These are phyloP conservation scores for Zonotrichia leucophrys DNA, from an alignment of 2,113 vertebrate species.

Conservation along the genomic window DNA sequence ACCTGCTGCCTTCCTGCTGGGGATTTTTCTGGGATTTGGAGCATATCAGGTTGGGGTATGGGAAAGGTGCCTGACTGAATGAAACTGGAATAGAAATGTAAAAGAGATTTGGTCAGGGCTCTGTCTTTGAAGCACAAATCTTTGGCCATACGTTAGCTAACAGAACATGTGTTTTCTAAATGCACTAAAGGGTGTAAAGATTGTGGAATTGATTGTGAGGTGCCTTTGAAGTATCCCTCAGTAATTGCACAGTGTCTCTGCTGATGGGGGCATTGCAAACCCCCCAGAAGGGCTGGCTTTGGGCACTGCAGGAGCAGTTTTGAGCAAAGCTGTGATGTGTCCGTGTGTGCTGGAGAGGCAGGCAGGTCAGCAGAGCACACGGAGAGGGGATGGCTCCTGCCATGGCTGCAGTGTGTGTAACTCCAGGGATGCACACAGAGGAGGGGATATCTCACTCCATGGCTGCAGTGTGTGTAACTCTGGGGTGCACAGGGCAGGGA, in stretches of 20 bases:
- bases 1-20: neutral
- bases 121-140: neutral
- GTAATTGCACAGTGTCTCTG: neutral
- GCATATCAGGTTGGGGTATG: neutral
- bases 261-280: neutral
- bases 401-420: neutral
- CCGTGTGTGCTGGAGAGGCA: rapidly evolving
- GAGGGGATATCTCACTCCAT: too few relatives aligned
- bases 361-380: neutral
- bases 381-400: neutral
- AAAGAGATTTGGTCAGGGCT: neutral
- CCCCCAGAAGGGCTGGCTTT: rapidly evolving
- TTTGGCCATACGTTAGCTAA: rapidly evolving
- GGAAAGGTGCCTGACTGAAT: neutral
- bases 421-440: neutral
- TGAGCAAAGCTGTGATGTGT: neutral
- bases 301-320: neutral
- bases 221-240: neutral
- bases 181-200: neutral
- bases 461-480: too few relatives aligned
- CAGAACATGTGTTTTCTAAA: neutral
- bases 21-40: neutral
- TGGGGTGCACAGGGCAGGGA: too few relatives aligned
- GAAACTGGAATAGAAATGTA: neutral
- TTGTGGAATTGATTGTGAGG: neutral